Evolutionary conservation across 2,113 vertebrate species (phyloP), one percentile per base, ranked within the genome.

Genomic region (Tautogolabrus adspersus): DNA sequence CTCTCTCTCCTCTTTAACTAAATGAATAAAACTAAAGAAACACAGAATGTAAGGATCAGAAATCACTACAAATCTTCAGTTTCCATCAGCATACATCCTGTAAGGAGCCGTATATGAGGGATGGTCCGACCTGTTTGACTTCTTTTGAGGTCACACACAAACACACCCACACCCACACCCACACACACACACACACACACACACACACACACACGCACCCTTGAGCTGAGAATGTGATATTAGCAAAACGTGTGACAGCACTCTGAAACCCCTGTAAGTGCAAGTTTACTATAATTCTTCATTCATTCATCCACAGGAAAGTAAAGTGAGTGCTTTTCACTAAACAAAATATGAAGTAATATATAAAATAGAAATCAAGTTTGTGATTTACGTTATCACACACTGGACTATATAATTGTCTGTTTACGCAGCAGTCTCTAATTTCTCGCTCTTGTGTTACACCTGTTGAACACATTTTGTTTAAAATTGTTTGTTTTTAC

Each of bases 91-190:
- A 6, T 1, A 34, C 8, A 23, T 37, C n/a, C 26, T 21, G 23
- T 37, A 1, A 2, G 38, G 47, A 55, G 46, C 5, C 56, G 12
- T 0, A 22, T 9, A 2, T n/a, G 18, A 37, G 46, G 22, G n/a
- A n/a, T 5, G 22, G 81, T 66, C 72, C 22, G 12, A 91, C 91
- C 78, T 67, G 89, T 83, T 52, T 23, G 78, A 83, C 87, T 69
- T 71, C 82, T 86, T 89, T 64, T 69, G 0, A 59, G n/a, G 51
- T 63, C 34, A 56, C 47, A 40, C 68, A 56, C 75, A 10, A 26
- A 4, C 26, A 26, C 26, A 26, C 26, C 2, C 26, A 60, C 52
- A 52, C 34, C 57, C 54, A 37, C 66, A 60, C 75, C 11, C 79
- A 9, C 61, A 60, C 52, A 52, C 34, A 60, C 54, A 37, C 66